Base-by-base conservation (phyloP, 2,797 vertebrate genomes). In the Sebastes kiyomatsui region DNA sequence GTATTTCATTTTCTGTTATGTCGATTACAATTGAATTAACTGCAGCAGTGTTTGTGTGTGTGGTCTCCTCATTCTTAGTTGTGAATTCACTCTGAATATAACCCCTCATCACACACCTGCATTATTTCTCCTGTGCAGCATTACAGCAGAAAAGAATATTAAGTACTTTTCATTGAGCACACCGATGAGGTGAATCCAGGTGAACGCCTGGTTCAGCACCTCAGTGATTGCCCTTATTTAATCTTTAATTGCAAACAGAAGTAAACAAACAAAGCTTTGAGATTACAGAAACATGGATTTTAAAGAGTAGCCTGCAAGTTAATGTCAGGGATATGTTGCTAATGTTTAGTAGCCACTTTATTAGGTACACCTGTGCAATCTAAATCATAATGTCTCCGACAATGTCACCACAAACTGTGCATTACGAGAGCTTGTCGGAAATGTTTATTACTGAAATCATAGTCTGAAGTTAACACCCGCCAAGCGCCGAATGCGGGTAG, bases 1-100 rank as follows among this genome's bases (percentile, higher is more conserved):
- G 65, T 68, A 56, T 81, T 71, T 72, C 13, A 77, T 90, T 87
- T 79, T 78, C 59, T 68, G 16, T 79, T 74, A 42, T 75, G 68
- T 67, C 69, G 61, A 78, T 77, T 42, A 59, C 38, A 75, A 74
- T 74, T 78, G 46, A 88, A 80, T 88, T 77, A 70, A 66, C 18
- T 38, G 13, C 33, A 52, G 42, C 13, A 14, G 14, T 46, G 38
- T 42, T 0, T 42, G 5, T 42, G 5, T 38, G 64, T 78, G 8
- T n/a, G 35, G 2, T 38, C 69, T 58, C 30, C 18, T 38, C 12
- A 16, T 6, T 59, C 35, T 72, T 27, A 42, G 78, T 78, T 70
- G 30, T 68, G 12, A 72, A 65, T 74, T 62, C 65, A 23, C 27
- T 67, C 22, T 52, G 27, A 68, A 49, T 70, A 32, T 46, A 23